Base-by-base conservation (phyloP, 1,140 invertebrate species). In the Papilio dardanus region DNA sequence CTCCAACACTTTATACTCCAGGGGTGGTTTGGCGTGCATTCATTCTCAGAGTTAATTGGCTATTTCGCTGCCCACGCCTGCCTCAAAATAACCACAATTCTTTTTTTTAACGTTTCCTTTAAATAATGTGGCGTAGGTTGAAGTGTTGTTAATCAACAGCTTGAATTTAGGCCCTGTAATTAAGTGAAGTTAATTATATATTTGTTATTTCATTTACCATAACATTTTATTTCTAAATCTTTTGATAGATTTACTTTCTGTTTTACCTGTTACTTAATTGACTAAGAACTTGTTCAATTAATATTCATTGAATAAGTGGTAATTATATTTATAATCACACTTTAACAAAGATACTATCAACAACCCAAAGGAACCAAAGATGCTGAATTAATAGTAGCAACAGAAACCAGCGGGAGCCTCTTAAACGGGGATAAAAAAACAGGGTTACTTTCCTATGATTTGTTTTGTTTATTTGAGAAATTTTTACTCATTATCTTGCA, bases 41-140 rank as follows among this genome's bases (percentile, higher is more conserved):
- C 54, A 16, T 62, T 62, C 54, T 62, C 54, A 24, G 16, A 62
- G 54, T 62, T 62, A 62, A 62, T 62, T 62, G 54, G 24, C 54
- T 62, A 62, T 62, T 62, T 62, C 24, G 24, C 54, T 62, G 54
- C 54, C 54, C 54, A 62, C 54, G 54, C 24, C 24, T 62, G 21
- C 54, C 54, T 62, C 54, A 62, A 62, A 62, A 62, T 30, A 62
- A 19, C 24, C 50, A 54, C 54, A 62, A 28, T 62, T 62, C 24
- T 28, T 62, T 30, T 28, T 62, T 62, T 28, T 62, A 30, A 58
- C 30, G 54, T 30, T 62, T 62, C 54, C 54, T 28, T 62, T 62
- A 30, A 62, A 62, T 62, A 62, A 28, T 12, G 6, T 14, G 21
- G 54, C 30, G 5, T 62, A 3, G 2, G 24, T 28, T 28, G 54